Evolutionary conservation across 2,888 invertebrate species (phyloP).

Genomic region (Calameuta pallipes): DNA sequence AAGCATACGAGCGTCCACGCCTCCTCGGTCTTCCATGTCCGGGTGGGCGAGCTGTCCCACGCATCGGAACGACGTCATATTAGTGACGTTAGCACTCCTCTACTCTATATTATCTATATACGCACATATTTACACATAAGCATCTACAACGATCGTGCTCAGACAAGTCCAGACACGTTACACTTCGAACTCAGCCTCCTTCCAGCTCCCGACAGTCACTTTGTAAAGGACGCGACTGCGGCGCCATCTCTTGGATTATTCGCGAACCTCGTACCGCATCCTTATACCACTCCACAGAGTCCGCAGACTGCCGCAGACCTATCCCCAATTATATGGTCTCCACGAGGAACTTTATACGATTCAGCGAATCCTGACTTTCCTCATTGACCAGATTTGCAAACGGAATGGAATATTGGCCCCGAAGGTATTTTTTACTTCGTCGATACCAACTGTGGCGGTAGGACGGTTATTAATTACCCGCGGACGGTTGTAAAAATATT

Average conservation of each 20-base stretch:
- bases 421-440: not conserved
- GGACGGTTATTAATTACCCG: not conserved
- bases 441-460: not conserved
- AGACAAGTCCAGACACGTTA: not conserved
- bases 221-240: not conserved
- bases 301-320: no score
- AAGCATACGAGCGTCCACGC: not conserved
- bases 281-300: not conserved
- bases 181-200: not conserved
- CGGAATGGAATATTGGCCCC: not conserved
- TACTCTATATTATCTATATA: not conserved
- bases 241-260: not conserved
- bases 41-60: not conserved
- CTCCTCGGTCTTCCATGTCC: not conserved
- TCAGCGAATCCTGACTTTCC: not conserved
- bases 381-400: not conserved
- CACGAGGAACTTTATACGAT: not conserved
- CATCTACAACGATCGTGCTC: not conserved
- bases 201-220: not conserved
- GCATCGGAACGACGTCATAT: not conserved
- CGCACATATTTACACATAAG: not conserved
- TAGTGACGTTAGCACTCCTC: not conserved
- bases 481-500: not conserved
- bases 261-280: not conserved
- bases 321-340: not conserved